Base-by-base conservation (phyloP, 2,113 vertebrate species). In the Lasiurus cinereus region DNA sequence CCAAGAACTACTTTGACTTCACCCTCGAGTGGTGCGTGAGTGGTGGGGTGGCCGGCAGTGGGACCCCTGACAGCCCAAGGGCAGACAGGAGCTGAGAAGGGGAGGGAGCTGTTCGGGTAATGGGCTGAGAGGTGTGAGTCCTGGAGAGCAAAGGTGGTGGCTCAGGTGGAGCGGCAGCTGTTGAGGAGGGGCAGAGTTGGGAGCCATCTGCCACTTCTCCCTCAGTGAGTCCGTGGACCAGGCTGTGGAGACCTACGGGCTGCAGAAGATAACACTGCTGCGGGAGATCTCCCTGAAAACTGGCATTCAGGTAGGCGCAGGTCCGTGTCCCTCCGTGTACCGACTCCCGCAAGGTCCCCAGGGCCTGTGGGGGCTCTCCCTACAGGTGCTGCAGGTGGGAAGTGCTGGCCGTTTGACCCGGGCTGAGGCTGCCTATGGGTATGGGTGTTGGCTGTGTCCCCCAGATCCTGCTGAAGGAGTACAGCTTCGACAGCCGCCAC, bases 391-490 rank as follows among this genome's bases (percentile, higher is more conserved):
- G 29, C n/a, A 21, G 24, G 46, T 27, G 39, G 77, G 85, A 27
- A 5, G 29, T 67, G n/a, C 39, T 24, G 10, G 62, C 59, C 18
- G 0, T 15, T 2, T 21, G 36, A 79, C 56, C 50, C 7, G 10
- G 95, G 8, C 74, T 84, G 74, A 93, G 84, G 88, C 66, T 62
- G 48, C 36, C 74, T 33, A 8, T 39, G 77, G 39, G 29, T 31
- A 8, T 33, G 77, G 56, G 33, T 39, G 16, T 22, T 2, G 74
- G 31, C 69, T 90, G 14, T 33, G 33, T 8, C 67, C 78, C 8
- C 82, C 88, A 99, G 99, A 99, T 99, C 79, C 98, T 99, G 96
- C 98, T 99, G 96, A 99, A 99, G 88, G 99, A 99, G 90, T 99
- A 99, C 97, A 99, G 99, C 98, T 99, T 99, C 0, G 99, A 99